These are phyloP conservation scores for Rallus limicola DNA, from an alignment of 2,113 vertebrate species.

Conservation along the genomic window DNA sequence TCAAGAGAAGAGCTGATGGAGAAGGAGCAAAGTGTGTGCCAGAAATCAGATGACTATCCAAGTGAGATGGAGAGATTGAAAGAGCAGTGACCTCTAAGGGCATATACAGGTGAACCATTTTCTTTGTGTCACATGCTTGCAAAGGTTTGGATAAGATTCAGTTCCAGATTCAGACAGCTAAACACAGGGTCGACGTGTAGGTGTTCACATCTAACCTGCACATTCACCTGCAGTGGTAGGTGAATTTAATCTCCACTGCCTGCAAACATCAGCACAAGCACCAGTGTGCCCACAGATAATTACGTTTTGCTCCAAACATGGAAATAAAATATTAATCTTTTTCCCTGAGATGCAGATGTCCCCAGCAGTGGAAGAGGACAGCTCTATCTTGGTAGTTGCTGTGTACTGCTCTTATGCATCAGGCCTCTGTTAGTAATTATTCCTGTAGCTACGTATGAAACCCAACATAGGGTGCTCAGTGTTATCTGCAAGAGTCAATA, in stretches of 20 bases:
- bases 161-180: background rate
- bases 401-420: background rate
- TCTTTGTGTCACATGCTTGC: background rate
- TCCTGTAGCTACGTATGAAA: background rate
- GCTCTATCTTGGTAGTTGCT: background rate
- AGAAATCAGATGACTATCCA: background rate
- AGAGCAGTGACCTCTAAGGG: background rate
- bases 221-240: background rate
- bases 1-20: background rate
- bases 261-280: background rate
- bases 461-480: accelerated
- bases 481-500: background rate
- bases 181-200: background rate
- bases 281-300: background rate
- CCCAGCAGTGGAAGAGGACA: background rate
- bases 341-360: background rate
- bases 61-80: background rate
- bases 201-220: background rate
- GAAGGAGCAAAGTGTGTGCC: background rate
- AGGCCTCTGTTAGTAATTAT: background rate
- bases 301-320: background rate
- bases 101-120: background rate
- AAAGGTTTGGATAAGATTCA: background rate
- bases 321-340: background rate
- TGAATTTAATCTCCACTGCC: background rate